A percentile compares a stretch with the other conserved stretches of the same genome.
Conservation (phyloP, 2,113 vertebrate genomes). For the Halichoeres trimaculatus region DNA sequence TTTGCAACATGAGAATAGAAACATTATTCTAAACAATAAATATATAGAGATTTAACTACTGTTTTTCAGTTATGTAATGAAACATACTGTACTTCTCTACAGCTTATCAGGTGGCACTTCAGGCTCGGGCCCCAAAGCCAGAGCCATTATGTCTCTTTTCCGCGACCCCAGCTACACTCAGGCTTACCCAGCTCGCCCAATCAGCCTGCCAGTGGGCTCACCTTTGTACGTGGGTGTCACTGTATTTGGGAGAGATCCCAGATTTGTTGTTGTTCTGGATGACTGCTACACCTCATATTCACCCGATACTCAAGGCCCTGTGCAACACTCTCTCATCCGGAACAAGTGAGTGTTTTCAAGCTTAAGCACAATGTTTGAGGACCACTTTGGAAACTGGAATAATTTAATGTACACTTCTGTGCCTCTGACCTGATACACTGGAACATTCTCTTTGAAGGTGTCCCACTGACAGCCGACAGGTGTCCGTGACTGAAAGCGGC, state of each 20-base stretch:
- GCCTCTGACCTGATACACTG: not conserved
- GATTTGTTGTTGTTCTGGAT: conserved; percentile 69
- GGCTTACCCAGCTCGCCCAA: conserved; percentile 44
- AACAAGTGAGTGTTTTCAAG: conserved; percentile 60
- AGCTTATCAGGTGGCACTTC: conserved; percentile 49
- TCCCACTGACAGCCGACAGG: conserved; percentile 49
- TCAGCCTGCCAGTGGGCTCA: conserved; percentile 62
- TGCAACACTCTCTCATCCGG: conserved; percentile 60
- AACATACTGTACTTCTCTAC: not conserved
- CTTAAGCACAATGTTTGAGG: conserved; percentile 6
- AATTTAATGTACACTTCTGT: not conserved
- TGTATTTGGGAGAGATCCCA: conserved; percentile 29
- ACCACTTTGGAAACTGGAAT: not conserved
- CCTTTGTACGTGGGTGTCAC: conserved; percentile 64
- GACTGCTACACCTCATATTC: conserved; percentile 69
- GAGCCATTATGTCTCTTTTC: conserved; percentile 68
- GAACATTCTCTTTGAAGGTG: conserved; percentile 57
- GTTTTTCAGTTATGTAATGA: not conserved
- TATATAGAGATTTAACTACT: too few species aligned
- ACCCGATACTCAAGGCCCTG: conserved; percentile 25
- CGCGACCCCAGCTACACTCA: conserved; percentile 47
- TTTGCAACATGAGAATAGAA: too few species aligned
- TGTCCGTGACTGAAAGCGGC: conserved; percentile 63
- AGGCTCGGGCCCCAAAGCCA: conserved; percentile 23
- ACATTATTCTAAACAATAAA: too few species aligned